A percentile compares a stretch with the other conserved stretches of the same genome.
These are phyloP conservation scores for Oncorhynchus kisutch DNA, from an alignment of 2,113 vertebrate species.

Conservation along the genomic window DNA sequence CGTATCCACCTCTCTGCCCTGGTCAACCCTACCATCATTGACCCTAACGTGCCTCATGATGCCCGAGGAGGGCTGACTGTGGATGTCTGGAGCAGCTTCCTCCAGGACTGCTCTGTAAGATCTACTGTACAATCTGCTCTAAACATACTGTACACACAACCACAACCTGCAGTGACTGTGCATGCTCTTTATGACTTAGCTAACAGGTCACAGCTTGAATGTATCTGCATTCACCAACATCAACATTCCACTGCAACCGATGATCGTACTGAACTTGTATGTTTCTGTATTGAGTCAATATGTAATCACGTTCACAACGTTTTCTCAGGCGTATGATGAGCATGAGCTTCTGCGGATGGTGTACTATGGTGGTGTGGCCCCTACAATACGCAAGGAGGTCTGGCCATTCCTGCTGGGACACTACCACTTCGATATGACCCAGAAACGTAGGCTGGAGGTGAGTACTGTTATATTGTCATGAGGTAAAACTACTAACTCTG, in stretches of 20 bases:
- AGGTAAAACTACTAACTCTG: not conserved
- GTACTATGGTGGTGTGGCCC: constrained; percentile 92
- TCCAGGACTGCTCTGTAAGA: constrained; percentile 85
- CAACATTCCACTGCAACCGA: not conserved
- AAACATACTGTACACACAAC: not conserved
- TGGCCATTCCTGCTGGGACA: constrained; percentile 98
- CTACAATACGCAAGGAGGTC: constrained; percentile 87
- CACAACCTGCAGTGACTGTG: not conserved
- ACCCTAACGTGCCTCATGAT: constrained; percentile 74
- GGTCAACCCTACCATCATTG: constrained; percentile 88
- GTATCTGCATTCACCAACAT: not conserved
- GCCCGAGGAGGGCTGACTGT: constrained; percentile 81
- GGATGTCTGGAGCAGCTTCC: constrained; percentile 85
- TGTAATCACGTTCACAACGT: not conserved
- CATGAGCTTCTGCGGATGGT: constrained; percentile 89
- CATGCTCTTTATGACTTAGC: not conserved
- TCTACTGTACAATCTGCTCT: not conserved
- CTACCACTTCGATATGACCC: constrained; percentile 92
- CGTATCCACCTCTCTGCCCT: constrained; percentile 93
- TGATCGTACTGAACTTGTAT: not conserved
- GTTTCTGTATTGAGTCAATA: not conserved
- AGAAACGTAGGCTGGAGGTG: constrained; percentile 85
- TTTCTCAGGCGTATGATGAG: constrained; percentile 81
- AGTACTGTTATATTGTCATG: constrained; percentile 29
- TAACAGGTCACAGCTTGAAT: not conserved